Evolutionary conservation across 2,888 invertebrate species (phyloP), one percentile per base, ranked within the genome.

Genomic region (Cataglyphis cursor): DNA sequence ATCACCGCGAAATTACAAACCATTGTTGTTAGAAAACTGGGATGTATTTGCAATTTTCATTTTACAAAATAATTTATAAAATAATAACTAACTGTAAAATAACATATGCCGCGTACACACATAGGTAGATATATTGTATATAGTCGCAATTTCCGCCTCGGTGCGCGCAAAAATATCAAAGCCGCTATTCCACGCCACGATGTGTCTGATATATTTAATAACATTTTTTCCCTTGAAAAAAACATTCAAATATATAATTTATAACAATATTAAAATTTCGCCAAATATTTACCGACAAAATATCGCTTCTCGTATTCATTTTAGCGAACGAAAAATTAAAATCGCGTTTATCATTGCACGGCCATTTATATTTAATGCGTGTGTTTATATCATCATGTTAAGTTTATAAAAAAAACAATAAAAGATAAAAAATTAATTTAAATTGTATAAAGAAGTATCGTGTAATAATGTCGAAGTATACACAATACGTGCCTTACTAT

Each of bases 21-120:
- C 21, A 24, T 59, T 80, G 35, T 80, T 80, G 61, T 80, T 70
- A 80, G 59, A 59, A 80, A 72, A 70, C n/a, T 31, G 59, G 59
- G 31, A 72, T 18, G 41, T 28, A 28, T 24, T 28, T 4, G 70
- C 44, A 35, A 48, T 35, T 78, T 31, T 48, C 59, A 72, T 41
- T 28, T 66, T 28, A 18, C 24, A 61, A n/a, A n/a, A n/a, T n/a
- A n/a, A n/a, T n/a, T n/a, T 48, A 61, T 35, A 28, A 78, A 70
- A 70, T 61, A 61, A 78, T 35, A 70, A 76, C 54, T 18, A 21
- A 21, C 54, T n/a, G n/a, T 57, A 66, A 76, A 54, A 41, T 57
- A 68, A 66, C 35, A 28, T 12, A 21, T 38, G 8, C 24, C 51
- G 12, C 18, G 4, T 35, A 28, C 2, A 12, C 18, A 18, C 15